Evolutionary conservation across 2,113 vertebrate species (phyloP).

Genomic region (Cryptotis parvus): DNA sequence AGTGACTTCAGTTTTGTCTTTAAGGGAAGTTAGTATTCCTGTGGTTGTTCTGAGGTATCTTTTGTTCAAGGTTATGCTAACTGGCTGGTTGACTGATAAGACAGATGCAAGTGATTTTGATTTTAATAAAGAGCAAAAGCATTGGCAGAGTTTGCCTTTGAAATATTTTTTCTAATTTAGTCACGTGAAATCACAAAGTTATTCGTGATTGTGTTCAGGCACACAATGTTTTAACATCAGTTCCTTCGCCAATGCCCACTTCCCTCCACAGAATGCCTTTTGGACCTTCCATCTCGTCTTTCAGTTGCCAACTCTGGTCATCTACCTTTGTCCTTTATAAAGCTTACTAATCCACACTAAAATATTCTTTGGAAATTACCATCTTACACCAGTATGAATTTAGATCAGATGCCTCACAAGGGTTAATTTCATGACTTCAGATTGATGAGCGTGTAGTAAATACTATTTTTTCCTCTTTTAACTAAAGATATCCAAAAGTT

Average conservation of each 20-base stretch:
- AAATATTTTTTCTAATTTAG: too few relatives aligned
- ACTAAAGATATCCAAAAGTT: conserved; percentile 22
- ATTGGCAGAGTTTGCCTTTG: background rate
- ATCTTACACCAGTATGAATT: background rate
- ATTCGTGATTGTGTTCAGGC: too few relatives aligned
- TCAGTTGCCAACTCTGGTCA: background rate
- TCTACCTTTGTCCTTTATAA: conserved; percentile 60
- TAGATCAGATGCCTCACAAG: background rate
- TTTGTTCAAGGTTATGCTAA: background rate
- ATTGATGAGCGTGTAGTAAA: background rate
- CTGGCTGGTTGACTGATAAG: background rate
- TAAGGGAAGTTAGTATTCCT: conserved; percentile 29
- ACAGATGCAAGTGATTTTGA: background rate
- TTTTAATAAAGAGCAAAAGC: conserved; percentile 20
- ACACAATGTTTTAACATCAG: too few relatives aligned
- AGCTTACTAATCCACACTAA: background rate
- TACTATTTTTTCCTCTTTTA: conserved; percentile 46
- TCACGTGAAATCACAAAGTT: too few relatives aligned
- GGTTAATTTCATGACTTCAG: background rate
- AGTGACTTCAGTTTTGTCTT: conserved; percentile 29
- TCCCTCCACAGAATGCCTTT: background rate
- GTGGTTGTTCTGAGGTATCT: conserved; percentile 2
- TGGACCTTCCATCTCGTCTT: background rate
- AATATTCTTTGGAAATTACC: conserved; percentile 46
- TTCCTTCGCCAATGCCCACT: too few relatives aligned